Base-by-base conservation (phyloP, 2,797 vertebrate species). In the Takifugu ocellatus region DNA sequence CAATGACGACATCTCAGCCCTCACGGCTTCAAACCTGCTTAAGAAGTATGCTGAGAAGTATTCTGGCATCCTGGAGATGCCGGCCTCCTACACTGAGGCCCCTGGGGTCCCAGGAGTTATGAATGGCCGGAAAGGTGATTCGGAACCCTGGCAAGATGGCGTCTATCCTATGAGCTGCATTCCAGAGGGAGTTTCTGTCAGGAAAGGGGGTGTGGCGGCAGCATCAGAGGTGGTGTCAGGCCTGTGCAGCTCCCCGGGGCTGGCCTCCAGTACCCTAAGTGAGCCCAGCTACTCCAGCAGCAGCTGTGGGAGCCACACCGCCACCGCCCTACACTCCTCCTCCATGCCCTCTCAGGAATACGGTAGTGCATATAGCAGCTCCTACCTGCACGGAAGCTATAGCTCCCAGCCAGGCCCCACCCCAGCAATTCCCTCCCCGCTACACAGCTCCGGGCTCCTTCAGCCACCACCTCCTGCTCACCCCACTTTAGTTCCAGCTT, bases 31-130 rank as follows among this genome's bases (percentile, higher is more conserved):
- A 68, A 98, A 99, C 87, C 90, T 99, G 45, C 91, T 99, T 15
- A 99, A 99, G 81, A 97, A 97, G 83, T 99, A 99, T 52, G 97
- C 97, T 0, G 96, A 99, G 82, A 98, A 98, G 76, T 98, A 99
- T 74, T 99, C 97, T 0, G 94, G 95, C 55, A 96, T 99, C 71
- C 87, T 99, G 73, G 97, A 98, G 87, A 93, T 96, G 85, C 95
- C 96, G 0, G 87, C 90, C 0, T 93, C 96, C 16, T 91, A 95
- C 45, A 71, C 92, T 2, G 85, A 89, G 59, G 80, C 82, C 1
- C 89, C 92, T 14, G 80, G 79, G 3, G 72, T 90, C 3, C 90
- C 93, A 0, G 91, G 92, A 44, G 91, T 94, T 43, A 91, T 97
- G 80, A 96, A 94, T 0, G 94, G 95, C 24, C 91, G 96, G 57